Base-by-base conservation (phyloP, 2,113 vertebrate species). In the Seriola dumerili region DNA sequence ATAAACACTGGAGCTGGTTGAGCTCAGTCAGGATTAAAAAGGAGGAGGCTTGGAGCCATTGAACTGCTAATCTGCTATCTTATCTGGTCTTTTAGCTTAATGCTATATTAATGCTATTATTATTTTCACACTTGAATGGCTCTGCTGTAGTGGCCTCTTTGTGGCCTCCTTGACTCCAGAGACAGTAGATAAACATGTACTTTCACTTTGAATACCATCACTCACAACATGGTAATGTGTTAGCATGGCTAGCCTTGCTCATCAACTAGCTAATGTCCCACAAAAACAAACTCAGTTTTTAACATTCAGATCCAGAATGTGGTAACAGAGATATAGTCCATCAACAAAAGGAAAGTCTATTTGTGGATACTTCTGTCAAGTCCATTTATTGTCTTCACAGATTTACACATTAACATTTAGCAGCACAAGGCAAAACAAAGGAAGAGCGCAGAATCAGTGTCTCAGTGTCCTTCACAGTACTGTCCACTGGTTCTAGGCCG, bases 401-500 rank as follows among this genome's bases (percentile, higher is more conserved):
- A 65, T 68, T 48, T 40, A 44, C 4, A 57, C 6, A 8, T 54
- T 40, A 69, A 32, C 52, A 74, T 65, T 76, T 81, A 76, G 67
- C 74, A 76, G 16, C 58, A 57, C 50, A 38, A 48, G 8, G 4
- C 0, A 17, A 19, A n/a, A 76, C 8, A 14, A 40, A 40, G 32
- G 42, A n/a, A 19, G n/a, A 50, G 32, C 3, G 63, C 8, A 59
- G 44, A 72, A 13, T 52, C 57, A 64, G n/a, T 29, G 48, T 86
- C 73, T 52, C 57, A 64, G n/a, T 29, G 48, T 86, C 73, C 80
- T 74, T 76, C 36, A 85, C 25, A 77, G 71, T 66, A 54, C 0
- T 55, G 68, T 88, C 78, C 76, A 57, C 16, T 25, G 64, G 70
- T 57, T 82, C 64, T 32, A 32, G 75, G 85, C 13, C 40, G 52